Evolutionary conservation across 2,113 vertebrate genomes (phyloP), one percentile per base, ranked within the genome.

Genomic region (mouse (Mus musculus)): DNA sequence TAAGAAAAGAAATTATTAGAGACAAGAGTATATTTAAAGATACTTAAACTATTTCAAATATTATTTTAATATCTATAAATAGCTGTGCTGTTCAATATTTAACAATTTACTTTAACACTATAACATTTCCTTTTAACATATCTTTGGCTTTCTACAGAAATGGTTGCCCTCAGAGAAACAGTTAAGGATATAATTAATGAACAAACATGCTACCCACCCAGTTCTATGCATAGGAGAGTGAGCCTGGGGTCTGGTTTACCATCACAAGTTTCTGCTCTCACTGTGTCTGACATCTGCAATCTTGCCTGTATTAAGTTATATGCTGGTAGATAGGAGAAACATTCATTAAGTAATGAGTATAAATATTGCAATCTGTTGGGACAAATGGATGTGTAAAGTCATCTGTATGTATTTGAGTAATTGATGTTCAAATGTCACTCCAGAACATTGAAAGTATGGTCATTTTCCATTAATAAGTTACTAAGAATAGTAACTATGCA

Each of bases 51-150:
- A 49, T 49, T 49, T 49, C 49, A 49, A 49, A 7, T 49, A 49
- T 49, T 49, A 49, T 49, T 49, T 49, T 49, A 49, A 30, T 69
- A 2, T 78, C 26, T 82, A 49, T 20, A 87, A 28, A 93, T 0
- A 85, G 90, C 67, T 36, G 49, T 11, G n/a, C 1, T 61, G 8
- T 26, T 94, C 39, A 87, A n/a, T 88, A 91, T 63, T 42, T 61
- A 95, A 56, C 17, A 94, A 52, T 92, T 88, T 67, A 77, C n/a
- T 90, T 93, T 92, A 13, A 94, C 69, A 52, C 14, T n/a, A 59
- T 52, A n/a, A 72, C 11, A 39, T 81, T 94, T 72, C 54, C 19
- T 78, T 94, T 59, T 77, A 80, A 80, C 63, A 16, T 85, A 52
- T 7, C n/a, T 26, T 78, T 12, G 94, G 9, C 75, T 69, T 92